Base-by-base conservation (phyloP, 2,113 vertebrate species). In the Rhynchomys soricoides region DNA sequence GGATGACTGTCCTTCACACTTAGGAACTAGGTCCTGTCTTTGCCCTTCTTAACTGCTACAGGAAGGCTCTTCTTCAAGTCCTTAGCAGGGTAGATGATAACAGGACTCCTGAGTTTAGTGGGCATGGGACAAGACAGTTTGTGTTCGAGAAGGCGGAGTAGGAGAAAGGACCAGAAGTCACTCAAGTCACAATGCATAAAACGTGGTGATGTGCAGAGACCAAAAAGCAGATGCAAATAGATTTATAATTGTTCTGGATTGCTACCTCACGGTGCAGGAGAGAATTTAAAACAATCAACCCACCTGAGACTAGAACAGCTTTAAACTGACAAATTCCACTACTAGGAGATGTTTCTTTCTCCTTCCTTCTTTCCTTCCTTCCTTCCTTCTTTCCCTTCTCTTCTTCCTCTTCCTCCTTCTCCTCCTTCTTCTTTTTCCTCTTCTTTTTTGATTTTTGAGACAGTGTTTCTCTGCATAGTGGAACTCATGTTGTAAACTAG, bases 291-390 rank as follows among this genome's bases (percentile, higher is more conserved):
- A 62, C 19, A 73, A 87, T 90, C 24, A 70, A n/a, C 34, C 34
- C 66, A 4, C 34, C 45, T 0, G 17, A 92, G 86, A 73, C 43
- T 43, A 45, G 57, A 55, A 91, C 86, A 73, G 50, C 5, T 31
- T 74, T 43, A 73, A 37, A 81, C 81, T 71, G 64, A 64, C 68
- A 86, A 43, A 95, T 82, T 95, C 95, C 16, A 37, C 52, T 2
- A 12, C 93, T 37, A 24, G 89, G 59, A 55, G 90, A 91, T 29
- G 45, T 74, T 45, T 59, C 75, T 26, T 77, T n/a, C 40, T 10
- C 1, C 45, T 43, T 22, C 8, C 37, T 34, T 34, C 12, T 5
- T 34, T 34, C 64, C 26, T 31, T 34, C 12, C 24, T 24, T 16
- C 31, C 4, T 11, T 29, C 7, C 8, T 64, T 29, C 24, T 26